Evolutionary conservation across 2,113 vertebrate species (phyloP).

Genomic region (Rhinichthys klamathensis): DNA sequence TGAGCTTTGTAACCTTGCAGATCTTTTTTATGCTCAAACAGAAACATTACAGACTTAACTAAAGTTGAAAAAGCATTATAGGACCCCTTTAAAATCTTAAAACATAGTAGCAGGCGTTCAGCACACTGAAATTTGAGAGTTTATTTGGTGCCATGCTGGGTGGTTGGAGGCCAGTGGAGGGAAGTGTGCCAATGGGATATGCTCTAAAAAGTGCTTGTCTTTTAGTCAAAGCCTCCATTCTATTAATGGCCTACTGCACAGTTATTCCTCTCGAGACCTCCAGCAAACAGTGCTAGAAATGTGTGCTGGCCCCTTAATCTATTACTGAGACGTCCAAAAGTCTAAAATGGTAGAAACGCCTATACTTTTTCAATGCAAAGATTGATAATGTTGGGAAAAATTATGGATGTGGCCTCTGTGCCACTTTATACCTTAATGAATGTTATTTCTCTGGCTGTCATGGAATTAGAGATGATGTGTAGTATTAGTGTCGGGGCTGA

Average conservation of each 20-base stretch:
- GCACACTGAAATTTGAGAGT: background rate
- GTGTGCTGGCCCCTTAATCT: constrained; percentile 15
- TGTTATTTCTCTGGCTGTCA: background rate
- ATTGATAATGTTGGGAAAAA: background rate
- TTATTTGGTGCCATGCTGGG: constrained; percentile 22
- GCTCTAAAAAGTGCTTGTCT: constrained; percentile 32
- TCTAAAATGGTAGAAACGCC: background rate
- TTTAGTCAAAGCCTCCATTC: constrained; percentile 48
- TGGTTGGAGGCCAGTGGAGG: constrained; percentile 15
- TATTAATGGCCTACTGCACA: constrained; percentile 29
- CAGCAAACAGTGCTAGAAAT: constrained; percentile 3
- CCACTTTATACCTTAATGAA: background rate
- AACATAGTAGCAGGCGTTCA: background rate
- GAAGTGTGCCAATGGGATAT: constrained; percentile 26
- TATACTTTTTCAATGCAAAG: background rate
- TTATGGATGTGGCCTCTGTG: background rate
- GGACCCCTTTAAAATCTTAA: background rate
- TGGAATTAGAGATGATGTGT: background rate
- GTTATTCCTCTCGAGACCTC: background rate
- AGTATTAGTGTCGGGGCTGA: background rate
- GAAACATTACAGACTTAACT: too few species aligned
- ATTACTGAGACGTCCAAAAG: background rate
- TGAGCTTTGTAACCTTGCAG: too few species aligned
- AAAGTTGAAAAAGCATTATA: too few species aligned
- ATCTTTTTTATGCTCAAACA: too few species aligned